Evolutionary conservation across 2,113 vertebrate species (phyloP).

Genomic region (Erinaceus europaeus): DNA sequence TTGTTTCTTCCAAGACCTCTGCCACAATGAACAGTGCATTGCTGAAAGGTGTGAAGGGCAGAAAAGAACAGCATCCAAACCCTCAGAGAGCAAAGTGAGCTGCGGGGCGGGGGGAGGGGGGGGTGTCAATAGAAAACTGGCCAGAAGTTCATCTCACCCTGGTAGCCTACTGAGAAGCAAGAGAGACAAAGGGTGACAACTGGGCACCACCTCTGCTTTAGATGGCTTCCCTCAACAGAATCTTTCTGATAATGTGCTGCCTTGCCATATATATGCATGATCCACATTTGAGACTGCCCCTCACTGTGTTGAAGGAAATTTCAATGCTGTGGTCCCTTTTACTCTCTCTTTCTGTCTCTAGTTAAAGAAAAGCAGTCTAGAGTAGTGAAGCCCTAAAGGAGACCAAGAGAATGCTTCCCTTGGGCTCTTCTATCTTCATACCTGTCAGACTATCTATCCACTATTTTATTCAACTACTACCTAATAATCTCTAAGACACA

Average conservation of each 20-base stretch:
- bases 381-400: too few relatives aligned
- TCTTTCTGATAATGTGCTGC: too few relatives aligned
- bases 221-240: not conserved
- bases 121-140: not conserved
- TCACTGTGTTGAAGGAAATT: too few relatives aligned
- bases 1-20: not conserved
- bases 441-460: not conserved
- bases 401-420: too few relatives aligned
- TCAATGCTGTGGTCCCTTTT: too few relatives aligned
- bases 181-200: not conserved
- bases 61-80: not conserved
- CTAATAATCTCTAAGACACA: constrained; percentile 17
- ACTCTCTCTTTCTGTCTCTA: too few relatives aligned
- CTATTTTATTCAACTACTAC: constrained; percentile 17
- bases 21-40: not conserved
- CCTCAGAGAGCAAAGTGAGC: not conserved
- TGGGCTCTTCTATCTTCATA: too few relatives aligned
- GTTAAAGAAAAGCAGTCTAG: too few relatives aligned
- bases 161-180: not conserved
- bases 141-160: not conserved
- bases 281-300: too few relatives aligned
- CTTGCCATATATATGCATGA: too few relatives aligned
- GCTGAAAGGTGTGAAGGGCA: not conserved
- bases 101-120: not conserved
- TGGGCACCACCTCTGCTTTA: not conserved